Evolutionary conservation across 1,140 invertebrate species (phyloP).

Genomic region (Druon quercuslanigerum): DNA sequence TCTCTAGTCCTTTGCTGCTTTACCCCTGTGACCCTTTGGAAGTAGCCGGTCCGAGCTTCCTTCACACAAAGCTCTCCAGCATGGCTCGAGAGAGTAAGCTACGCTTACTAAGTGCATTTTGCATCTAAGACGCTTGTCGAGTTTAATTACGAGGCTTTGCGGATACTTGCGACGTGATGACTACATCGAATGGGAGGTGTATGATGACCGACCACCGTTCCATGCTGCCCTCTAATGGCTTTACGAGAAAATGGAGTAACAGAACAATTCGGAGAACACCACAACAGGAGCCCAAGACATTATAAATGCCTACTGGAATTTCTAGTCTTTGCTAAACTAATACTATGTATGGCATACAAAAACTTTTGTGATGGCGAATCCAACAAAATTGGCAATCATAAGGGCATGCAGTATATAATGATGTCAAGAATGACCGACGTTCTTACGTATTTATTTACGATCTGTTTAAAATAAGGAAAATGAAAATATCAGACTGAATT

Average conservation of each 20-base stretch:
- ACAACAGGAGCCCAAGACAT: neutral
- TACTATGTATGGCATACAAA: neutral
- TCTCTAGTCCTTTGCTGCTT: constrained; percentile 38
- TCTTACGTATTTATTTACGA: no score
- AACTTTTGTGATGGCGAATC: no score
- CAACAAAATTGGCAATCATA: no score
- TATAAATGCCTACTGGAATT: neutral
- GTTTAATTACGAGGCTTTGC: constrained; percentile 54
- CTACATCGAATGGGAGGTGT: constrained; percentile 14
- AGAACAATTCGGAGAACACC: neutral
- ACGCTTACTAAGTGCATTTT: constrained; percentile 56
- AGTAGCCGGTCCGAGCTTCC: constrained; percentile 41
- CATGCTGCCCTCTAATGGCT: constrained; percentile 12
- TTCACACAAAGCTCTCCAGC: constrained; percentile 36
- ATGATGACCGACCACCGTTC: neutral
- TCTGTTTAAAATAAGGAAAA: no score
- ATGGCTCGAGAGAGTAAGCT: constrained; percentile 51
- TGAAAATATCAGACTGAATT: no score
- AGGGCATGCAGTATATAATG: no score
- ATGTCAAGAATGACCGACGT: no score
- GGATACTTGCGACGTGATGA: neutral
- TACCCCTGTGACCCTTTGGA: constrained; percentile 48
- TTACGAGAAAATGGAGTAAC: neutral
- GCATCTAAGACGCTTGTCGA: constrained; percentile 55
- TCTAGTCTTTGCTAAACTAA: neutral